phyloP scores from a whole-genome alignment of 92 coral and sea anemone species.

The Epizoanthus ramosus region DNA sequence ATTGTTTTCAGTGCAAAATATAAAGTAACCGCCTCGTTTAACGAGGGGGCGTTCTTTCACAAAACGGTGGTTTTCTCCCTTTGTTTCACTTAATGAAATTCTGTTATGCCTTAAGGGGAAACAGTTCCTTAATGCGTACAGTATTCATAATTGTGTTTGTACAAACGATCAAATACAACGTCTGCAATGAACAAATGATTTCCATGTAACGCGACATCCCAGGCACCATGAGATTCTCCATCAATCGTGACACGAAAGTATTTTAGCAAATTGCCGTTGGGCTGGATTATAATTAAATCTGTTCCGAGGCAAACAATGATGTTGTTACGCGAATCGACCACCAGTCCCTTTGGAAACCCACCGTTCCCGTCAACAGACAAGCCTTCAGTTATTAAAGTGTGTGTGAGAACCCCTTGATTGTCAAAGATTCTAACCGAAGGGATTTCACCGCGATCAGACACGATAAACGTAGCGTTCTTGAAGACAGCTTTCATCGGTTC shows the following conservation, averaged over 20 bases:
- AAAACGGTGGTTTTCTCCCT: too few relatives aligned
- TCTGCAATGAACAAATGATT: constrained; percentile 19
- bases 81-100: too few relatives aligned
- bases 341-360: constrained; percentile 23
- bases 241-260: constrained; percentile 32
- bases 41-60: too few relatives aligned
- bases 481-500: constrained; percentile 31
- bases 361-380: constrained; percentile 15
- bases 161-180: constrained; percentile 17
- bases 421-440: constrained; percentile 27
- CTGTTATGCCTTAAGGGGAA: too few relatives aligned
- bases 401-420: constrained; percentile 19
- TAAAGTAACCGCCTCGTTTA: too few relatives aligned
- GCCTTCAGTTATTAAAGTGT: constrained; percentile 14
- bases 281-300: constrained; percentile 6
- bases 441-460: constrained; percentile 26
- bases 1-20: too few relatives aligned
- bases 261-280: constrained; percentile 11
- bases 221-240: constrained; percentile 6
- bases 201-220: constrained; percentile 29
- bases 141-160: constrained; percentile 22
- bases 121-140: constrained; percentile 9
- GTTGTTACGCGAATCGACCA: constrained; percentile 16
- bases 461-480: constrained; percentile 4
- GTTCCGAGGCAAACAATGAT: constrained; percentile 22